Conservation (phyloP, 2,113 vertebrate genomes). For the Prunella fulvescens region DNA sequence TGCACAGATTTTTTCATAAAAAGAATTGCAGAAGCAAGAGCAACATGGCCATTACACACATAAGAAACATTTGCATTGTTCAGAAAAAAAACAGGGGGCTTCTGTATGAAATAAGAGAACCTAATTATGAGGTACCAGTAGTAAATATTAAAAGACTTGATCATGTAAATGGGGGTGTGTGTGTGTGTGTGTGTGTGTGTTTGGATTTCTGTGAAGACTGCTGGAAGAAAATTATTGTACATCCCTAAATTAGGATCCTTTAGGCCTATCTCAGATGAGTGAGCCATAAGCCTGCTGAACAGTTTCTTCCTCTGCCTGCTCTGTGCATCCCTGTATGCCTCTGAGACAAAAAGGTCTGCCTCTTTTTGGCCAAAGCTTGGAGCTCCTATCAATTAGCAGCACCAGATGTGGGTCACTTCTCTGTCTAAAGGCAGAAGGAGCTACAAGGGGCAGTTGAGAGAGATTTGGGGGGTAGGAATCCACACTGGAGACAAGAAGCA, state of each 20-base stretch:
- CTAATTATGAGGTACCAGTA: neutral
- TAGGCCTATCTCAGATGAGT: neutral
- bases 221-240: neutral
- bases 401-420: neutral
- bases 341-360: neutral
- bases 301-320: neutral
- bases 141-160: neutral
- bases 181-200: neutral
- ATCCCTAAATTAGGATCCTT: neutral
- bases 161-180: neutral
- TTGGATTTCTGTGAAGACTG: neutral
- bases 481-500: neutral
- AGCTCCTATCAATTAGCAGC: neutral
- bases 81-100: neutral
- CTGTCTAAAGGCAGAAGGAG: neutral
- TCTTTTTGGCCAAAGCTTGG: neutral
- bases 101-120: neutral
- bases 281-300: neutral
- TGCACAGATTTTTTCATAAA: neutral
- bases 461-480: neutral
- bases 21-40: neutral
- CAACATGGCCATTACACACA: fast-evolving
- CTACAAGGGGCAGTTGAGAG: neutral
- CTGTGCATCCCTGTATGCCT: neutral
- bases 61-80: neutral